These are phyloP conservation scores for Cataglyphis livida DNA, from an alignment of 2,888 invertebrate species.

Conservation along the genomic window DNA sequence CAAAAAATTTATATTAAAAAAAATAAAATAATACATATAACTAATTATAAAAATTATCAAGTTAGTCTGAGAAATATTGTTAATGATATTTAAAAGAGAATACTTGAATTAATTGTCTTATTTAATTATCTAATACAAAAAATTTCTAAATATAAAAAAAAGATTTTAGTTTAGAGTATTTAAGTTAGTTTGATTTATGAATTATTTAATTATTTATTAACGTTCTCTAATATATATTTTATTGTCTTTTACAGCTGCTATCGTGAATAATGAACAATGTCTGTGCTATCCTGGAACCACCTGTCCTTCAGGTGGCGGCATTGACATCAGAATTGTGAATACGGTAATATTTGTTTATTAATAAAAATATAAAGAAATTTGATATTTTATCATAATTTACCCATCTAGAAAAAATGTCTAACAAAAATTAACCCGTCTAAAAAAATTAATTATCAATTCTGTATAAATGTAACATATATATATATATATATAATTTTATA, in stretches of 20 bases:
- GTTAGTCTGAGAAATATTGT: neutral
- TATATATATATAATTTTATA: neutral
- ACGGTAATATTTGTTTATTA: constrained; percentile 63
- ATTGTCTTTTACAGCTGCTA: constrained; percentile 37
- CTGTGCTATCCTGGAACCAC: constrained; percentile 67
- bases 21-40: neutral
- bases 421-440: neutral
- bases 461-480: neutral
- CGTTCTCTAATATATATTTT: constrained; percentile 9
- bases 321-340: constrained; percentile 80
- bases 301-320: constrained; percentile 64
- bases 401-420: neutral
- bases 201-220: neutral
- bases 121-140: neutral
- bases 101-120: neutral
- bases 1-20: neutral
- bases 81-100: neutral
- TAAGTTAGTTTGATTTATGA: neutral
- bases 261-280: constrained; percentile 54
- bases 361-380: neutral
- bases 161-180: neutral
- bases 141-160: neutral
- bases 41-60: neutral
- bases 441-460: neutral
- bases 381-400: neutral